Evolutionary conservation across 2,888 invertebrate genomes (phyloP), one percentile per base, ranked within the genome.

Genomic region (Branchellion lobata): DNA sequence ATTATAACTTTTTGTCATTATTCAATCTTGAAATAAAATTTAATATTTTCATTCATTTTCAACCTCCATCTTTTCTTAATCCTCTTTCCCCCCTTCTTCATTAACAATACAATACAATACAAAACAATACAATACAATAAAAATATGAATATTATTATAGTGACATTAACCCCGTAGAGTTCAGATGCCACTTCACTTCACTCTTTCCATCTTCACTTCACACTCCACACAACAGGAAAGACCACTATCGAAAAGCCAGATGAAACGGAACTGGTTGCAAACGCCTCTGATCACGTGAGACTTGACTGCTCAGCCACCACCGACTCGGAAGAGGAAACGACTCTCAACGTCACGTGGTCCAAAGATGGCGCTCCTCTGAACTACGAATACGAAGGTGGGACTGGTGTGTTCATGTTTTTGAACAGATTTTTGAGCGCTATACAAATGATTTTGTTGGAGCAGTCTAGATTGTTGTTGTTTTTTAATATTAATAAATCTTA

Each of bases 281-380:
- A 74, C 24, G 81, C 72, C 3, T 31, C 65, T 29, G 61, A 27
- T 0, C 31, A 73, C 33, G 71, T 79, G 31, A 29, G 47, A 29
- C 69, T 81, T 18, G 74, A n/a, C 34, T 81, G 81, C 69, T 57
- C 47, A 11, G 81, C 57, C 18, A 69, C 51, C 33, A 81, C 81
- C 1, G 81, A 81, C 47, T 8, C 29, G 21, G 71, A 47, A 21
- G 81, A 79, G 57, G 47, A 51, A 27, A 36, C 47, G 27, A 47
- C 27, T 2, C 57, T 81, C 21, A 73, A 40, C n/a, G 68, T 79
- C 21, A 61, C 53, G 51, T 81, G 81, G 81, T 89, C 93, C 82
- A 92, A 92, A 85, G 92, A 94, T 86, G 93, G 92, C 0, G 91
- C 93, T 85, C 34, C 51, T 21, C 76, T 82, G 24, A 79, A 75